Evolutionary conservation across 2,888 invertebrate species (phyloP), one percentile per base, ranked within the genome.

Genomic region (Brachycybe producta): DNA sequence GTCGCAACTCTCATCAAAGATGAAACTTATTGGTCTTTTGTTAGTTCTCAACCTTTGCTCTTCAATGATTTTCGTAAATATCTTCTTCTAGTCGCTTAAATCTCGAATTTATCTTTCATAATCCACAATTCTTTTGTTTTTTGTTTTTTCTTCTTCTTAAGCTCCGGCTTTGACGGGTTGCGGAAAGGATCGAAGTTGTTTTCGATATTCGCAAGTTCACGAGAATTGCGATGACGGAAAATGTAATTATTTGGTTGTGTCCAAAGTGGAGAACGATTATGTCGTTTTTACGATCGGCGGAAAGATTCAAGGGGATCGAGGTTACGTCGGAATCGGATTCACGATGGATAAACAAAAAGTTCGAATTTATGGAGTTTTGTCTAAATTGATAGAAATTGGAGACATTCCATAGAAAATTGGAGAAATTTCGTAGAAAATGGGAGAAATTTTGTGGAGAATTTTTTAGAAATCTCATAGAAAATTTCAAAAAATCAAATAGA

Each of bases 11-110:
- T 49, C 13, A 42, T 49, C 15, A 19, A 4, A 7, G 42, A 35
- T 5, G 15, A 42, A 13, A 30, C 11, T 5, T 49, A 49, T 19
- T 49, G 49, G 49, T 13, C 21, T n/a, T 32, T 17, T 2, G 42
- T 49, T 24, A 41, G 34, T 24, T 49, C 49, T 5, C 21, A 15
- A 15, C 27, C 42, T 5, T 17, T 49, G 13, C 27, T 32, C 4
- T 49, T 42, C 35, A 49, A 42, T 24, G 49, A 49, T 34, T 49
- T 49, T 34, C 49, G 49, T 49, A 42, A 49, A 42, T 46, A n/a
- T n/a, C n/a, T n/a, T n/a, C n/a, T n/a, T n/a, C n/a, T n/a, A n/a
- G n/a, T n/a, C n/a, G n/a, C n/a, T n/a, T n/a, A n/a, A n/a, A n/a
- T n/a, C n/a, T n/a, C n/a, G n/a, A n/a, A n/a, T n/a, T n/a, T n/a